Evolutionary conservation across 2,797 vertebrate species (phyloP), one percentile per base, ranked within the genome.

Genomic region (Lutjanus argentimaculatus): DNA sequence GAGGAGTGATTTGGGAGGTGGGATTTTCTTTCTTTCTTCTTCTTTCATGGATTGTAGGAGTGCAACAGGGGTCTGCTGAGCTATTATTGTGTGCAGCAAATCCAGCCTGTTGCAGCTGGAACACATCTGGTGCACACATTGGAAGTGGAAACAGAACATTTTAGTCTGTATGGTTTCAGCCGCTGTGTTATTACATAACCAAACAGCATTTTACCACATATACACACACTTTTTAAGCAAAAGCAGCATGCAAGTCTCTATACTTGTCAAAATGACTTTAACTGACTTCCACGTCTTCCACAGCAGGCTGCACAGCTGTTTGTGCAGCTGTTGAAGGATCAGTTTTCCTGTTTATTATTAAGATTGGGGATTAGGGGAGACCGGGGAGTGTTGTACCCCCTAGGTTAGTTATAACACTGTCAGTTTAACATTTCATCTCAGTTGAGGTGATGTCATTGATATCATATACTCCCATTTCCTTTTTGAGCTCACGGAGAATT

Each of bases 121-220:
- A 51, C 83, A 88, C 92, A 94, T 94, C 92, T 94, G 93, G 88
- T 5, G 76, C 65, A 1, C 91, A 92, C 72, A 74, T 82, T 91
- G 73, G 70, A 71, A 74, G 30, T 16, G 51, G 52, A 77, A 80
- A 73, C 53, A 56, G 55, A 79, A 55, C 52, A 56, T 82, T 81
- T 80, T 59, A 11, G 58, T 63, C 74, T 64, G 42, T 53, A 77
- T 70, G 77, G 70, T 65, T 87, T 45, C 56, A 49, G 25, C 8
- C 73, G 66, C 64, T 56, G 30, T 30, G 25, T 36, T 71, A 62
- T 73, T 83, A 64, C 36, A 79, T 43, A 72, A 75, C 48, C n/a
- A 64, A 75, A 81, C 52, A 45, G 45, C 8, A 17, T 51, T 82
- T 72, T 30, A 42, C 64, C 59, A 48, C 56, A 49, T 4, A 42